phyloP scores from a whole-genome alignment of 2,888 invertebrate species.

The Lasioglossum oenotherae region DNA sequence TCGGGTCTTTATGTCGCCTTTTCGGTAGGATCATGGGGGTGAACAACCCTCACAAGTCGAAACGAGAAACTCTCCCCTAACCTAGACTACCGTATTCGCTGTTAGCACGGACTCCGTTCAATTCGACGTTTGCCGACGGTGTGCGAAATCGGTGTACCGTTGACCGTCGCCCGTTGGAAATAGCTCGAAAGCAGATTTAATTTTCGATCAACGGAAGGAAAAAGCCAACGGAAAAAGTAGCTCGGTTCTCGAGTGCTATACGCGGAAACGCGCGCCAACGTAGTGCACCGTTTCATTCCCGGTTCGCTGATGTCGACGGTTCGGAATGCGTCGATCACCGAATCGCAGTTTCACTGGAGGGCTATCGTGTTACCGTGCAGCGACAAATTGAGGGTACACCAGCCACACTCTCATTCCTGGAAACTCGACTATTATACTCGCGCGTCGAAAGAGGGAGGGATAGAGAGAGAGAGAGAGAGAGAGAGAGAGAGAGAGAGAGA shows the following conservation, averaged over 20 bases:
- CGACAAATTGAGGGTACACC: conserved; percentile 35
- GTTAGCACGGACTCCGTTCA: neutral
- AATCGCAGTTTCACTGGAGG: conserved; percentile 34
- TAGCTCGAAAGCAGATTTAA: no score
- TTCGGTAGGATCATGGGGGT: neutral
- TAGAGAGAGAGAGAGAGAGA: no score
- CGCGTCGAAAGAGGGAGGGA: neutral
- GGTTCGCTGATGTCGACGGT: conserved; percentile 29
- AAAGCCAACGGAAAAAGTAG: neutral
- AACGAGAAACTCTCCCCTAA: neutral
- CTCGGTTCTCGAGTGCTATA: neutral
- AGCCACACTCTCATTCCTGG: conserved; percentile 18
- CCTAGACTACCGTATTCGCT: neutral
- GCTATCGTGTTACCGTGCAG: conserved; percentile 24
- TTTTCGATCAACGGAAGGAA: neutral
- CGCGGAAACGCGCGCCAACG: neutral
- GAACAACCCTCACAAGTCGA: neutral
- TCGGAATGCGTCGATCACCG: conserved; percentile 25
- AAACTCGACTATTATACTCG: neutral
- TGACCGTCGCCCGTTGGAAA: no score
- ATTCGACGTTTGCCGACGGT: neutral
- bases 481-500: neutral
- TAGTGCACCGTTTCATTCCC: neutral
- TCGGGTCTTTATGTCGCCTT: neutral
- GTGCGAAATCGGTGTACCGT: neutral